Evolutionary conservation across 2,797 vertebrate genomes (phyloP).

Genomic region (Pseudochirops corinnae): DNA sequence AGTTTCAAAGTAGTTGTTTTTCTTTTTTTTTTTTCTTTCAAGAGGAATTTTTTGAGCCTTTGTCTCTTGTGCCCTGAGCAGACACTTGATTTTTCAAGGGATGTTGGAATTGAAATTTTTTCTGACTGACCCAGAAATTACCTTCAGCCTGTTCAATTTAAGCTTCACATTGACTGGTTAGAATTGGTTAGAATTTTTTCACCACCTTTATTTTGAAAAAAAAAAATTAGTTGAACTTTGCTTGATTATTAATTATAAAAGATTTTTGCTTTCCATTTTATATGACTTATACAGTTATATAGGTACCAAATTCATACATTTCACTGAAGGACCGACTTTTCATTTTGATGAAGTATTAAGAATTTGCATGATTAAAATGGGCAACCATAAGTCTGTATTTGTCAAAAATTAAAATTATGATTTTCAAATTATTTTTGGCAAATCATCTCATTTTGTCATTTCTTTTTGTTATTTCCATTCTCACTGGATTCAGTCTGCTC

Average conservation of each 20-base stretch:
- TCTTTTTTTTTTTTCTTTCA: not conserved
- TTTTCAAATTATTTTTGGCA: slow-evolving; percentile 45
- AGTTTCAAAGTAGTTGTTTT: not conserved
- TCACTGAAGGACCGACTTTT: not conserved
- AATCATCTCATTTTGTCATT: slow-evolving; percentile 19
- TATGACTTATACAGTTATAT: not conserved
- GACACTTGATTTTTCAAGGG: not conserved
- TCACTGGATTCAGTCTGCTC: slow-evolving; percentile 40
- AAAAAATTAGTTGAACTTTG: not conserved
- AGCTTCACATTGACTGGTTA: not conserved
- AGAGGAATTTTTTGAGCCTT: not conserved
- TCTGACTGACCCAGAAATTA: not conserved
- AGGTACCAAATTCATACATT: not conserved
- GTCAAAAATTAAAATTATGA: not conserved
- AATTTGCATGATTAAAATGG: not conserved
- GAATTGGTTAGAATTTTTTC: not conserved
- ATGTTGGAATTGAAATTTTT: not conserved
- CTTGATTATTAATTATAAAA: not conserved
- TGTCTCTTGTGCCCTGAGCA: not conserved
- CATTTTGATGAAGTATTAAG: not conserved
- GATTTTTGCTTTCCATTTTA: not conserved
- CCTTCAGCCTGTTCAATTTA: not conserved
- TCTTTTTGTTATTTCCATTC: slow-evolving; percentile 52
- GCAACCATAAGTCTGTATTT: not conserved
- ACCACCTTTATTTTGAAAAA: not conserved